Percentiles rank a stretch among this genome's conserved stretches.
Evolutionary conservation across 1,140 invertebrate genomes (phyloP).

Genomic region (Aphidius ervi): DNA sequence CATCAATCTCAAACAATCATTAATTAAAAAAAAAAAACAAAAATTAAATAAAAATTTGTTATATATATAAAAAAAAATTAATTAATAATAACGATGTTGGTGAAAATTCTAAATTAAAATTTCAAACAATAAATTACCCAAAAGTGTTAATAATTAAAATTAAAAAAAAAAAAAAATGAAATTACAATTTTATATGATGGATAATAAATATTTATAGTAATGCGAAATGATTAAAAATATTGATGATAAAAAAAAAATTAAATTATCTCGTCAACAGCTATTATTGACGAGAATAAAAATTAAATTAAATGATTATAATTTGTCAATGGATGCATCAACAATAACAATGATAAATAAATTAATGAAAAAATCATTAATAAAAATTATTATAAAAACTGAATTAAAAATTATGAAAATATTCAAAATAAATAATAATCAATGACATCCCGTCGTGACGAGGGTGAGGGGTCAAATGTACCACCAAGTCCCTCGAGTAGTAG

Average conservation of each 20-base stretch:
- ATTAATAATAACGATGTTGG: background rate
- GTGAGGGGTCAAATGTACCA: constrained; percentile 44
- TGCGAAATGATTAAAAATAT: constrained; percentile 8
- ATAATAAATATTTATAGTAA: background rate
- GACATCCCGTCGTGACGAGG: constrained; percentile 48
- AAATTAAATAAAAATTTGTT: background rate
- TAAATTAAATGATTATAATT: too few relatives aligned
- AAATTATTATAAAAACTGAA: constrained; percentile 6
- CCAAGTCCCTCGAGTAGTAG: constrained; percentile 44
- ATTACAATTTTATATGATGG: too few relatives aligned
- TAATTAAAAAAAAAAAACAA: constrained; percentile 9
- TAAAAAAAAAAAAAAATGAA: too few relatives aligned
- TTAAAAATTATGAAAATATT: constrained; percentile 12
- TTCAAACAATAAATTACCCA: background rate
- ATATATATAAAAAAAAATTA: background rate
- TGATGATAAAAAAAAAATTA: background rate
- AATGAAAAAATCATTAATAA: background rate
- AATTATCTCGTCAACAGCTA: too few relatives aligned
- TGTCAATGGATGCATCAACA: background rate
- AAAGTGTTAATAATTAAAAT: background rate
- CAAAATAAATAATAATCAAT: constrained; percentile 34
- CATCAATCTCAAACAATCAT: constrained; percentile 1
- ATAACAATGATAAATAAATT: background rate
- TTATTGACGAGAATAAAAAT: too few relatives aligned
- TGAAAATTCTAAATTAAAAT: background rate